Percentiles rank a stretch among this genome's conserved stretches.
Evolutionary conservation across 2,113 vertebrate genomes (phyloP).

Genomic region (Pontoporia blainvillei): DNA sequence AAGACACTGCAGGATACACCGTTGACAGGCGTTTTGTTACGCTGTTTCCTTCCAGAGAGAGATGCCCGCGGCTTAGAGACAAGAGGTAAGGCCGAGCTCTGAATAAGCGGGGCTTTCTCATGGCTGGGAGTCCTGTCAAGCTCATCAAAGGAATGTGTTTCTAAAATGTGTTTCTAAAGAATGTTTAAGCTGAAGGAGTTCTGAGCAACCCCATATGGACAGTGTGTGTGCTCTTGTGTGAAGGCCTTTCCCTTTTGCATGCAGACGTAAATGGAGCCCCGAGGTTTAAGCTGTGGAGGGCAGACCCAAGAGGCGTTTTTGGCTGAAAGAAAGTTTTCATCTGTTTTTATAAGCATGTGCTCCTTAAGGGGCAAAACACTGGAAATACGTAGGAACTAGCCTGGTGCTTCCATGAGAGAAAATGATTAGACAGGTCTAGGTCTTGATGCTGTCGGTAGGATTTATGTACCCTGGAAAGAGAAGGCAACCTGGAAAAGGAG

Average conservation of each 20-base stretch:
- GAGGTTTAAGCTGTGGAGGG: not conserved
- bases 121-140: not conserved
- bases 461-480: not conserved
- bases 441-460: not conserved
- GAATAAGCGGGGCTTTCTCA: not conserved
- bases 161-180: conserved; percentile 45
- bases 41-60: not conserved
- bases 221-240: not conserved
- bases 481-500: not conserved
- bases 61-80: not conserved
- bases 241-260: conserved; percentile 28
- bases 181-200: conserved; percentile 22
- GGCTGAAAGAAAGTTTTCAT: not conserved
- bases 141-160: conserved; percentile 30
- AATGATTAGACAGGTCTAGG: not conserved
- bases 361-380: not conserved
- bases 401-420: not conserved
- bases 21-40: not conserved
- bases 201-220: not conserved
- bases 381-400: not conserved
- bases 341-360: not conserved
- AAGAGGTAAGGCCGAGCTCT: not conserved
- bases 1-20: not conserved
- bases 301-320: not conserved
- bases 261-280: not conserved